Evolutionary conservation across 2,888 invertebrate species (phyloP), one percentile per base, ranked within the genome.

Genomic region (Drosophila acutilabella): DNA sequence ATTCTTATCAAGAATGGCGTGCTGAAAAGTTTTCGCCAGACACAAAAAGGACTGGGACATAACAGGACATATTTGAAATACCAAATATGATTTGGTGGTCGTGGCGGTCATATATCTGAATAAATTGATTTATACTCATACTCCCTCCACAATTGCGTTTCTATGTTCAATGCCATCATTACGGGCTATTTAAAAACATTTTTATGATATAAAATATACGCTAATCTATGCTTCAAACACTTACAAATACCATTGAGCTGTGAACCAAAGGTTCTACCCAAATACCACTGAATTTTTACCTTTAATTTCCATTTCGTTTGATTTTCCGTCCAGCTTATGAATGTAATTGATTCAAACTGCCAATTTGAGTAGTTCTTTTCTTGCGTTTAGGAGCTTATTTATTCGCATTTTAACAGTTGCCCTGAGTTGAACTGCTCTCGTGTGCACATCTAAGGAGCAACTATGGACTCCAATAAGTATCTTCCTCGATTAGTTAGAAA

Each of bases 1-100:
- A 83, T 80, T 84, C 84, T 84, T 80, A 84, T 87, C 84, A 78
- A 72, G 50, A 60, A 40, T 44, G 30, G 45, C 33, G 33, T 26
- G 36, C 59, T 18, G 6, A 11, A 56, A 75, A 81, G 52, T 78
- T 82, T 30, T 62, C 11, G 10, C 68, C 65, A 65, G 64, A 54
- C 66, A 56, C 16, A 20, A 20, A 52, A 40, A 23, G 47, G 52
- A 61, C 20, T 48, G 56, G 62, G 71, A 64, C 54, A 40, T 42
- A 40, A 71, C 65, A 50, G 61, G 62, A 74, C 75, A 80, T 73
- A 64, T 80, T 83, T 65, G 53, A 70, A 53, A 67, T 68, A 52
- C 38, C 62, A 40, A 41, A 48, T 48, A 74, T 56, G 62, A 33
- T 41, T 51, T 44, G 38, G 62, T 59, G 69, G 54, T 51, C 52